Evolutionary conservation across 2,797 vertebrate genomes (phyloP).

Genomic region (Chiroxiphia lanceolata): DNA sequence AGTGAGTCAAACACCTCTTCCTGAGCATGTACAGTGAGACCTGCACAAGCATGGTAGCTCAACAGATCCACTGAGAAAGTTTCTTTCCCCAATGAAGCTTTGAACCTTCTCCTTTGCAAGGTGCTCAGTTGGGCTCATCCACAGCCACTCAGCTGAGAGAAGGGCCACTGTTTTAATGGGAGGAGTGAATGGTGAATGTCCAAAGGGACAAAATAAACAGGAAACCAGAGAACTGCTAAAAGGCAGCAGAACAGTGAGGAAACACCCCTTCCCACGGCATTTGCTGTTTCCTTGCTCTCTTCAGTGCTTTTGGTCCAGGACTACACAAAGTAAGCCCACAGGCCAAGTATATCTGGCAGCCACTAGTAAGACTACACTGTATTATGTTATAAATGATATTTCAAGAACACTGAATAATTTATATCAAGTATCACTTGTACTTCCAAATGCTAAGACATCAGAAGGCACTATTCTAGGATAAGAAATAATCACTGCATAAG

Average conservation of each 20-base stretch:
- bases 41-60: neutral
- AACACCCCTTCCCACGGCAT: neutral
- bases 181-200: neutral
- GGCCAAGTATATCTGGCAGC: neutral
- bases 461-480: constrained; percentile 54
- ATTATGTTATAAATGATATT: constrained; percentile 51
- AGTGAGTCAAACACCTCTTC: neutral
- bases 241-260: neutral
- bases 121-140: neutral
- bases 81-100: neutral
- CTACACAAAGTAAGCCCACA: neutral
- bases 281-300: neutral
- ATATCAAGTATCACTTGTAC: constrained; percentile 54
- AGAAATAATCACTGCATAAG: constrained; percentile 49
- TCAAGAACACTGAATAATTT: constrained; percentile 67
- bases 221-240: neutral
- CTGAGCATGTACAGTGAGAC: neutral
- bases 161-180: neutral
- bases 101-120: neutral
- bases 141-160: neutral
- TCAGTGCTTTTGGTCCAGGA: neutral
- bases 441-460: constrained; percentile 61
- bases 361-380: neutral
- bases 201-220: neutral
- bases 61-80: neutral